Evolutionary conservation across 2,113 vertebrate genomes (phyloP).

Genomic region (Dromaius novaehollandiae): DNA sequence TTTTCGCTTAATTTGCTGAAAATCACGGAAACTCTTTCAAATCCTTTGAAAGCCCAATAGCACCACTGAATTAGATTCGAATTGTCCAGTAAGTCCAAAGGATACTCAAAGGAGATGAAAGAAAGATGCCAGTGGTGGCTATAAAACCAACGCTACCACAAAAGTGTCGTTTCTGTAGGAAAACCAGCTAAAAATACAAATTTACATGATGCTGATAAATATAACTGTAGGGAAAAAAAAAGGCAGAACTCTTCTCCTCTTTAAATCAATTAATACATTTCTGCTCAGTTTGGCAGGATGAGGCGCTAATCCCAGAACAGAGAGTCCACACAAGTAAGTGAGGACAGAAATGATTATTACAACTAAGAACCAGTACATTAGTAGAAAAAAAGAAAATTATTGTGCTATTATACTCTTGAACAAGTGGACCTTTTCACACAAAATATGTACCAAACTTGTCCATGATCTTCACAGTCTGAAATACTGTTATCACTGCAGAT

Average conservation of each 20-base stretch:
- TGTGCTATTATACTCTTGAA: not conserved
- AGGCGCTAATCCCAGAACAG: not conserved
- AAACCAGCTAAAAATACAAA: not conserved
- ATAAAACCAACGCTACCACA: not conserved
- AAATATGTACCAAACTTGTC: not conserved
- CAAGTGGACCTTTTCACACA: not conserved
- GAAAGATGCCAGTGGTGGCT: not conserved
- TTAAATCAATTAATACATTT: not conserved
- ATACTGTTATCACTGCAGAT: not conserved
- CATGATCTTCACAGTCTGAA: not conserved
- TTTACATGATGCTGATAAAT: not conserved
- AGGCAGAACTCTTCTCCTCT: not conserved
- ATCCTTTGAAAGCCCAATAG: not conserved
- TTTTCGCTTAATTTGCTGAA: not conserved
- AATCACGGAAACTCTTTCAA: not conserved
- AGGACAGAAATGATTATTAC: not conserved
- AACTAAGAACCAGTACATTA: not conserved
- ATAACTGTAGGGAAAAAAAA: not conserved
- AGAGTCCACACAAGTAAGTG: not conserved
- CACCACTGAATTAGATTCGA: not conserved
- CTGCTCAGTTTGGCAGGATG: not conserved
- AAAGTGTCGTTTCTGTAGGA: not conserved
- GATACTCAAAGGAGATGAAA: not conserved
- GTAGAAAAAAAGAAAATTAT: not conserved
- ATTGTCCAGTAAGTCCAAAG: not conserved